phyloP scores from a whole-genome alignment of 2,888 invertebrate genomes.

The Drosophila engyochracea region DNA sequence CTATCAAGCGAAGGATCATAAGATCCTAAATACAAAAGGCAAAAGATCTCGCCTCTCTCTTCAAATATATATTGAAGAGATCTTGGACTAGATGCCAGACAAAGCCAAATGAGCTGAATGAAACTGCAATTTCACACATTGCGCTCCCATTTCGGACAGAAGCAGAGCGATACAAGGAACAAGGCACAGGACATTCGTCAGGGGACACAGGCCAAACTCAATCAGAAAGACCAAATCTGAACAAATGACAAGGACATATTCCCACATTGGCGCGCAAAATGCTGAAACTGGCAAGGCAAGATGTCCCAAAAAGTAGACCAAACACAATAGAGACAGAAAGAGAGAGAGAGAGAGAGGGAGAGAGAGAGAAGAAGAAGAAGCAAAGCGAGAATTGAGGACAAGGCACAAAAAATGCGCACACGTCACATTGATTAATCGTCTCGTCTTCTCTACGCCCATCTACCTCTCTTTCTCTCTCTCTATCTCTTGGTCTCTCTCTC shows the following conservation, averaged over 20 bases:
- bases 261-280: slow-evolving; percentile 65
- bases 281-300: slow-evolving; percentile 46
- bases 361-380: neutral
- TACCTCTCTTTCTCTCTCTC: neutral
- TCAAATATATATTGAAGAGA: no score
- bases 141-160: slow-evolving; percentile 30
- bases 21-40: neutral
- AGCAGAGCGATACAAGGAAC: slow-evolving; percentile 22
- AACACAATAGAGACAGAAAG: slow-evolving; percentile 4
- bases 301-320: slow-evolving; percentile 53
- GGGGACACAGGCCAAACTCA: neutral
- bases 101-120: slow-evolving; percentile 13
- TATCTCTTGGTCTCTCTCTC: neutral
- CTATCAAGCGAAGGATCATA: neutral
- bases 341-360: neutral
- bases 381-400: slow-evolving; percentile 14
- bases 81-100: neutral
- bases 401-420: slow-evolving; percentile 62
- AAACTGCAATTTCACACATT: slow-evolving; percentile 29
- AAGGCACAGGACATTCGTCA: neutral
- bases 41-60: neutral
- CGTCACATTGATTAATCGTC: slow-evolving; percentile 81
- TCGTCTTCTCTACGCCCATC: slow-evolving; percentile 43
- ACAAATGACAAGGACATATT: slow-evolving; percentile 16
- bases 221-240: neutral